phyloP scores from a whole-genome alignment of 2,888 invertebrate species.

The Hydriomena furcata region DNA sequence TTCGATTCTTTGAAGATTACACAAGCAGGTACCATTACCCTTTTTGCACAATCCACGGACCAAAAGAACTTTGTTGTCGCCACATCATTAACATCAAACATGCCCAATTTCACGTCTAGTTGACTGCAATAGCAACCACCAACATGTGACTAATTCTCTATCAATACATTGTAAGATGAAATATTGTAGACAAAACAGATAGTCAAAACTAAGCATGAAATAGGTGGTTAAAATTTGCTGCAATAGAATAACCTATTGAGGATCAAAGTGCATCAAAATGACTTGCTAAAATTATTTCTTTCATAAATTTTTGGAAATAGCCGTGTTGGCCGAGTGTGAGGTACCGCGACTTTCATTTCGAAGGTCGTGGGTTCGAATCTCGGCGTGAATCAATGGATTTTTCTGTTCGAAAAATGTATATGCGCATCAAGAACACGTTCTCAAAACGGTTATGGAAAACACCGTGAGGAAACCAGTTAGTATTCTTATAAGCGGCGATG shows the following conservation, averaged over 20 bases:
- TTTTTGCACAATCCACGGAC: slow-evolving; percentile 79
- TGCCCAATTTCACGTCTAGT: slow-evolving; percentile 77
- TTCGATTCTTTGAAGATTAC: slow-evolving; percentile 43
- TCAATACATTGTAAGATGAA: slow-evolving; percentile 63
- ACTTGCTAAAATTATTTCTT: slow-evolving; percentile 2
- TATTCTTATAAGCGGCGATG: too few relatives aligned
- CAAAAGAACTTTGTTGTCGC: slow-evolving; percentile 67
- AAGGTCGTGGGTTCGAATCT: too few relatives aligned
- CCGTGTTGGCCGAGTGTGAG: too few relatives aligned
- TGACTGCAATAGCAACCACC: slow-evolving; percentile 54
- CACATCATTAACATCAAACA: slow-evolving; percentile 71
- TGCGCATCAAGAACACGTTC: too few relatives aligned
- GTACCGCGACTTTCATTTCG: too few relatives aligned
- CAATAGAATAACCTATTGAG: slow-evolving; percentile 13
- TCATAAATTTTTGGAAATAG: neutral
- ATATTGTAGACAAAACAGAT: slow-evolving; percentile 50
- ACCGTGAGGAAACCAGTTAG: too few relatives aligned
- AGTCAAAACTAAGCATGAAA: slow-evolving; percentile 63
- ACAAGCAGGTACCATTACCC: slow-evolving; percentile 77
- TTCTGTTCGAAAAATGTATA: too few relatives aligned
- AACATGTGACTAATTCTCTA: slow-evolving; percentile 72
- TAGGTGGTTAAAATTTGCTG: slow-evolving; percentile 42
- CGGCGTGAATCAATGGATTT: too few relatives aligned
- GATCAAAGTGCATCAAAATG: slow-evolving; percentile 6
- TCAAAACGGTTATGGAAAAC: too few relatives aligned